Percentiles rank a stretch among this genome's conserved stretches.
phyloP scores from a whole-genome alignment of 2,113 vertebrate species.

The Rhineura floridana region DNA sequence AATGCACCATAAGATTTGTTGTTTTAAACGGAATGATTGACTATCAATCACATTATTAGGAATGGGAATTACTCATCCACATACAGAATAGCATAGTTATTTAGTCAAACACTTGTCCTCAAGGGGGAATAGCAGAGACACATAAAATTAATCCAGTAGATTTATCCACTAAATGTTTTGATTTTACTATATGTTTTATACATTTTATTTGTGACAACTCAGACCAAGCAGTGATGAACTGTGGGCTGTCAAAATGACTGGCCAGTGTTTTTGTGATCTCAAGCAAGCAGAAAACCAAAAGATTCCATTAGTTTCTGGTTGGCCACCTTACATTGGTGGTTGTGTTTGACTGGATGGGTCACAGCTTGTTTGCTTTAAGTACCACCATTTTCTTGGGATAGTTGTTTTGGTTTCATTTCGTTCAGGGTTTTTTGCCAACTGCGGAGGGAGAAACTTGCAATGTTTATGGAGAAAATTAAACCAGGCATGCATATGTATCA shows the following conservation, averaged over 20 bases:
- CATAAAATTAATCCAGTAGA: not conserved
- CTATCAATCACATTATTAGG: not conserved
- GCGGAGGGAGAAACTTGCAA: no score
- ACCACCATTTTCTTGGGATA: not conserved
- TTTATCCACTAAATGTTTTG: not conserved
- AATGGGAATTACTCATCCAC: not conserved
- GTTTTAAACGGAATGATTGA: not conserved
- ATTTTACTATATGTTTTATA: not conserved
- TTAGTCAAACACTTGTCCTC: not conserved
- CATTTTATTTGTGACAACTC: not conserved
- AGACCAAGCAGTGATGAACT: no score
- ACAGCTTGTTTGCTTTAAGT: not conserved
- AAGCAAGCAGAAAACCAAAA: not conserved
- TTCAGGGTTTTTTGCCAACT: no score
- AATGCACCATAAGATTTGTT: fast-evolving
- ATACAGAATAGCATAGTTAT: not conserved
- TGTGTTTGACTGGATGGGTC: not conserved
- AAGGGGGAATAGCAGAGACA: not conserved
- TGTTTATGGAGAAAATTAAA: not conserved
- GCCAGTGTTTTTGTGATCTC: not conserved
- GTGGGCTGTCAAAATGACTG: not conserved
- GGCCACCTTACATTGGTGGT: not conserved
- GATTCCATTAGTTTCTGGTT: not conserved
- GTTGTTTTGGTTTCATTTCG: no score
- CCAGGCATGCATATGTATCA: no score